phyloP scores from a whole-genome alignment of 2,888 invertebrate genomes.

The Sericinus montela region DNA sequence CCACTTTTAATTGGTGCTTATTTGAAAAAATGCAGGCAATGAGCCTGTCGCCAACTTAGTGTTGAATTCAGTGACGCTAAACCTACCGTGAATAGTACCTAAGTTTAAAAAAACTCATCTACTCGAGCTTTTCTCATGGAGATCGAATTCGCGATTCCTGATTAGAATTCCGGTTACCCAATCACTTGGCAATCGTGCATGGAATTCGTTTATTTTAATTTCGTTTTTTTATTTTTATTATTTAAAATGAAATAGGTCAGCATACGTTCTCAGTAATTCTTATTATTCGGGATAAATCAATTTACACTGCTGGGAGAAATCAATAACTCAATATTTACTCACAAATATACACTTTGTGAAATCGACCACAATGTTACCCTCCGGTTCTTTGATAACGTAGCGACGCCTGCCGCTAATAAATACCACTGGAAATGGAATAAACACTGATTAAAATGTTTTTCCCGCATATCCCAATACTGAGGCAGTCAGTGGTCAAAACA shows the following conservation, averaged over 20 bases:
- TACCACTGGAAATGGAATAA: constrained; percentile 75
- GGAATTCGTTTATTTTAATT: background rate
- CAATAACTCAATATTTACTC: constrained; percentile 48
- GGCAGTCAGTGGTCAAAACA: no score
- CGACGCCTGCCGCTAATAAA: constrained; percentile 83
- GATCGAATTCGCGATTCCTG: no score
- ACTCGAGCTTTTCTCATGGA: no score
- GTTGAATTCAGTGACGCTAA: no score
- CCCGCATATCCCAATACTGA: no score
- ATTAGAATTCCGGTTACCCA: no score
- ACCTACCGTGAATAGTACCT: no score
- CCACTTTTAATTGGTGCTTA: no score
- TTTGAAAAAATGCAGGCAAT: no score
- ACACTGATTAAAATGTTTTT: background rate
- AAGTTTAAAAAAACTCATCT: no score
- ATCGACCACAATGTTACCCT: constrained; percentile 83
- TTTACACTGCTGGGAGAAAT: background rate
- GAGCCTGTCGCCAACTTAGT: no score
- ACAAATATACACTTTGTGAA: constrained; percentile 83
- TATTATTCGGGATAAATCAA: background rate
- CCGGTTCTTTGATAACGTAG: constrained; percentile 83
- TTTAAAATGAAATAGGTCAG: background rate
- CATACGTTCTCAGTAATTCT: background rate
- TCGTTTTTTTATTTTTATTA: constrained; percentile 14
- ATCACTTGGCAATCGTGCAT: no score